A percentile compares a stretch with the other conserved stretches of the same genome.
phyloP scores from a whole-genome alignment of 1,140 invertebrate species.

The Procambarus clarkii region DNA sequence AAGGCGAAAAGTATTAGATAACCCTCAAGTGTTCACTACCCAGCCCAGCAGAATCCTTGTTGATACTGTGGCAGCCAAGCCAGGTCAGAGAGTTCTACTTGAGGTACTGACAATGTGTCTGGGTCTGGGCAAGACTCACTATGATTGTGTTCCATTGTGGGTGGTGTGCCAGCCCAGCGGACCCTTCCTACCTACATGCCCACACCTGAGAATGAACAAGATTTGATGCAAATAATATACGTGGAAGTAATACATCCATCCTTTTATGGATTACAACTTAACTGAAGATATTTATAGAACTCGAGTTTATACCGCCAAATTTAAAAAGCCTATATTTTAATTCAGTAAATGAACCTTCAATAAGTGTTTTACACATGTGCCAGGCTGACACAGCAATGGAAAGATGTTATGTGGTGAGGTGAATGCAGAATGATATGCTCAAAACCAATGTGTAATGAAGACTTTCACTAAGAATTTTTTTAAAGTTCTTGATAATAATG shows the following conservation, averaged over 20 bases:
- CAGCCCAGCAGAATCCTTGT: slow-evolving; percentile 18
- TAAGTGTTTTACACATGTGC: slow-evolving; percentile 47
- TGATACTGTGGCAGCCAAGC: neutral
- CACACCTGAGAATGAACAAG: slow-evolving; percentile 8
- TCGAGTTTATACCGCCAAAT: slow-evolving; percentile 58
- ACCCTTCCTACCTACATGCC: slow-evolving; percentile 22
- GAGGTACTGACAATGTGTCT: slow-evolving; percentile 8
- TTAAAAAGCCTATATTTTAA: slow-evolving; percentile 63
- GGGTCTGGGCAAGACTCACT: neutral
- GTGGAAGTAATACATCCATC: slow-evolving; percentile 43
- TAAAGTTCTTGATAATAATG: slow-evolving; percentile 39
- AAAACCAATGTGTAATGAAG: slow-evolving; percentile 54
- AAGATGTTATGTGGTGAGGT: slow-evolving; percentile 35
- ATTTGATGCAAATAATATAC: slow-evolving; percentile 30
- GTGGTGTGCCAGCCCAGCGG: slow-evolving; percentile 33
- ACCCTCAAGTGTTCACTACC: slow-evolving; percentile 7
- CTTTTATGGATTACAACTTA: slow-evolving; percentile 55
- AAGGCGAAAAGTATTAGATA: slow-evolving; percentile 14
- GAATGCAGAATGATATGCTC: slow-evolving; percentile 54
- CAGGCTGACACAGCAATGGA: slow-evolving; percentile 29
- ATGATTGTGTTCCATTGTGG: slow-evolving; percentile 9
- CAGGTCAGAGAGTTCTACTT: slow-evolving; percentile 8
- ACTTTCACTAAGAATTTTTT: slow-evolving; percentile 23
- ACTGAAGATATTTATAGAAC: slow-evolving; percentile 54
- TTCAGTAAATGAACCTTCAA: slow-evolving; percentile 33